A percentile compares a stretch with the other conserved stretches of the same genome.
These are phyloP conservation scores for Auanema sp. DNA, from an alignment of 2,888 invertebrate species.

Conservation along the genomic window DNA sequence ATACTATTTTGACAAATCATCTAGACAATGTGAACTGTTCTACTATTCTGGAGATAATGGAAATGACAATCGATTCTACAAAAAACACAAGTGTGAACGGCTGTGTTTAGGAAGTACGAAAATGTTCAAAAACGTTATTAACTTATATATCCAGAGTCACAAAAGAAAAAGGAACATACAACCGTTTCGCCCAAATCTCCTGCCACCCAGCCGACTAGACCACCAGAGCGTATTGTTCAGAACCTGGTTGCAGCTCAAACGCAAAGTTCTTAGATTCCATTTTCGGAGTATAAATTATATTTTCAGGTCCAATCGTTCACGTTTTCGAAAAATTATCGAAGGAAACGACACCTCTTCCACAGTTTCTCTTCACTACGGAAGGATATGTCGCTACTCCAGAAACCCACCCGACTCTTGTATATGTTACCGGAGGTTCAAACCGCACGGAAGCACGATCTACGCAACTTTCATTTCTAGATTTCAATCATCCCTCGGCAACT, in stretches of 20 bases:
- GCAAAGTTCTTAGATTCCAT: not conserved
- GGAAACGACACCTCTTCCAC: too few species aligned
- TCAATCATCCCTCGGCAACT: not conserved
- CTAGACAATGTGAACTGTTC: conserved; percentile 46
- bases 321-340: too few species aligned
- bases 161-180: conserved; percentile 34
- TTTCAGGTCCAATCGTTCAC: too few species aligned
- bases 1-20: conserved; percentile 44
- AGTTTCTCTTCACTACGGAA: too few species aligned
- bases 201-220: conserved; percentile 11
- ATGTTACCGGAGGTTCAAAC: conserved; percentile 9
- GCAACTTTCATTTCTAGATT: not conserved
- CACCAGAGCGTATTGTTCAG: conserved; percentile 31
- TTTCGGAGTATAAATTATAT: too few species aligned
- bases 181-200: conserved; percentile 19
- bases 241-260: conserved; percentile 19
- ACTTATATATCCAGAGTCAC: conserved; percentile 20
- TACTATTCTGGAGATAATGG: conserved; percentile 50
- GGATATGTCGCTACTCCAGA: not conserved
- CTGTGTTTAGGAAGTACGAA: conserved; percentile 40
- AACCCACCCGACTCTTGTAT: conserved; percentile 1
- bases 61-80: conserved; percentile 53
- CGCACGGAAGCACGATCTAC: not conserved
- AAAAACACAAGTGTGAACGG: conserved; percentile 44
- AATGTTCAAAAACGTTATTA: not conserved